Conservation (phyloP, 2,113 vertebrate species). For the Laterallus jamaicensis region DNA sequence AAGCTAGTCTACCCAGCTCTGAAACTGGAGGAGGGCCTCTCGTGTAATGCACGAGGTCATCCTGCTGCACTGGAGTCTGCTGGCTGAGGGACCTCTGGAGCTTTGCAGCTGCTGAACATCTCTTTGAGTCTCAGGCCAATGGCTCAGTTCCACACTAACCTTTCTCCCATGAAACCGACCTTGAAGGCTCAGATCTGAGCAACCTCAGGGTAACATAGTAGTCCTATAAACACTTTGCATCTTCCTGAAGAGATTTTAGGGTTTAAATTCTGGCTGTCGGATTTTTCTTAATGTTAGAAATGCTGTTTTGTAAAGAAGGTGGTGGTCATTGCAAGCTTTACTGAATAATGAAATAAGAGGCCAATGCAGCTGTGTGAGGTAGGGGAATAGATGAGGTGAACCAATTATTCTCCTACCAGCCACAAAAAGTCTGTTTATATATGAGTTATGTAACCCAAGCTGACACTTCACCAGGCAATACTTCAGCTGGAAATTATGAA, state of each 20-base stretch:
- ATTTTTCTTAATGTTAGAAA: background rate
- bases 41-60: background rate
- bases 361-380: conserved; percentile 35
- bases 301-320: background rate
- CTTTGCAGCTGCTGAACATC: background rate
- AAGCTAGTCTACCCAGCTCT: background rate
- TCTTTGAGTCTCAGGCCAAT: background rate
- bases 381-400: conserved; percentile 56
- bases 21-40: background rate
- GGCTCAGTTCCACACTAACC: background rate
- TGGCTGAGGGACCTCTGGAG: background rate
- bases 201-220: fast-evolving
- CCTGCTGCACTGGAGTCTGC: background rate
- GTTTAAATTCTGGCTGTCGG: background rate
- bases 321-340: conserved; percentile 45
- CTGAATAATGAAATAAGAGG: conserved; percentile 59
- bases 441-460: conserved; percentile 73
- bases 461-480: conserved; percentile 66
- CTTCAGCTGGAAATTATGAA: conserved; percentile 63
- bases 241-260: background rate
- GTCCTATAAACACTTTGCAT: background rate
- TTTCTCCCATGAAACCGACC: background rate
- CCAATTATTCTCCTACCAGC: conserved; percentile 67
- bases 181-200: background rate
- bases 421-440: conserved; percentile 70